These are phyloP conservation scores for Cryptotermes secundus DNA, from an alignment of 1,140 invertebrate species.

Conservation along the genomic window DNA sequence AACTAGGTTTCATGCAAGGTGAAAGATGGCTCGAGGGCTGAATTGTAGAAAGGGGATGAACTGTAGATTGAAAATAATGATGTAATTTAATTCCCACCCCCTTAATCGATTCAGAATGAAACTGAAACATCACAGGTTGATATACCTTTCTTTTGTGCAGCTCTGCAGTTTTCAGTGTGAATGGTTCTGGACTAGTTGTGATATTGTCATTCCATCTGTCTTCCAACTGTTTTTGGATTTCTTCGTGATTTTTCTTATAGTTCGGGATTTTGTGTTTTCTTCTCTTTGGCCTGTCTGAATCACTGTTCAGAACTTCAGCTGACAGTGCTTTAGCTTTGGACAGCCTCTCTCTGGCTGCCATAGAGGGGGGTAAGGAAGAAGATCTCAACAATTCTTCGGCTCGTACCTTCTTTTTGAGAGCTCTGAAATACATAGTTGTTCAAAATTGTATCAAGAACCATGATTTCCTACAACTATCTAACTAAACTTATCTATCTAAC, in stretches of 20 bases:
- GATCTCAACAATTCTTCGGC: conserved; percentile 66
- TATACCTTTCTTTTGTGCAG: not conserved
- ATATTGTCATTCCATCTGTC: conserved; percentile 48
- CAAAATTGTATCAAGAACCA: too few relatives aligned
- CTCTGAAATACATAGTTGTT: conserved; percentile 45
- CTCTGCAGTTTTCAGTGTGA: conserved; percentile 50
- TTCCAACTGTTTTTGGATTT: conserved; percentile 45
- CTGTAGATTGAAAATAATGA: too few relatives aligned
- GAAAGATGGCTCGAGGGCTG: too few relatives aligned
- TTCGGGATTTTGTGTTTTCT: conserved; percentile 43
- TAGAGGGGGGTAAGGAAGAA: conserved; percentile 65
- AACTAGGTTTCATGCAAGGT: too few relatives aligned
- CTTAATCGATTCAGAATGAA: not conserved
- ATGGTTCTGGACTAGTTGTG: conserved; percentile 54
- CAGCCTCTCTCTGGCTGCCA: conserved; percentile 61
- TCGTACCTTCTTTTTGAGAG: conserved; percentile 64
- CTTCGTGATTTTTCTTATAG: conserved; percentile 39
- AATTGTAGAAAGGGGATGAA: too few relatives aligned
- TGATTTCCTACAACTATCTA: too few relatives aligned
- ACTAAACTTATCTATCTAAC: too few relatives aligned
- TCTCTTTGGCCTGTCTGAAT: conserved; percentile 43
- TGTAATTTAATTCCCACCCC: too few relatives aligned
- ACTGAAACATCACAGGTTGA: not conserved
- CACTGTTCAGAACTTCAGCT: not conserved
- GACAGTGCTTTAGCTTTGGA: conserved; percentile 35